Conservation (phyloP, 2,797 vertebrate species). For the Bryconaethiops microstoma region DNA sequence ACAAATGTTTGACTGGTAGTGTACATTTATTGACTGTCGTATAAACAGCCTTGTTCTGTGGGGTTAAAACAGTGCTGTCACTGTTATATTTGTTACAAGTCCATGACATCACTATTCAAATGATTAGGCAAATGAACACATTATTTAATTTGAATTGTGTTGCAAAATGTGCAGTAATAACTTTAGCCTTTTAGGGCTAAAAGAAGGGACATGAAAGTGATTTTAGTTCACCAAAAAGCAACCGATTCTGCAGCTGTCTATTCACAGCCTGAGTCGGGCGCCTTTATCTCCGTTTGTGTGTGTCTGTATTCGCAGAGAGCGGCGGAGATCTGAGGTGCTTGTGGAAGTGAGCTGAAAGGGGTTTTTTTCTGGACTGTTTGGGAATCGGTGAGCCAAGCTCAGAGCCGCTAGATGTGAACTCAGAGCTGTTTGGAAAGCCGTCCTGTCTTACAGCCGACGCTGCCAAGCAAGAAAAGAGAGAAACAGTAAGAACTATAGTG, state of each 20-base stretch:
- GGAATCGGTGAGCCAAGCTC: slow-evolving; percentile 39
- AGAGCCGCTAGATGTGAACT: slow-evolving; percentile 35
- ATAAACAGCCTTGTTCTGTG: neutral
- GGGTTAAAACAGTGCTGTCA: neutral
- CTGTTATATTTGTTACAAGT: no score
- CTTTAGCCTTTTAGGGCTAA: neutral
- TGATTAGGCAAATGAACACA: no score
- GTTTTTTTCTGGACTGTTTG: slow-evolving; percentile 30
- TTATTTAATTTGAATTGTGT: neutral
- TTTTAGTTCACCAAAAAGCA: neutral
- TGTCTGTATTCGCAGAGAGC: neutral
- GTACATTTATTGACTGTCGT: neutral
- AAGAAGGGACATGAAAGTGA: neutral
- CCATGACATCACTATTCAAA: neutral
- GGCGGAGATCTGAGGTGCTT: slow-evolving; percentile 34
- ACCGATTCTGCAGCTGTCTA: neutral
- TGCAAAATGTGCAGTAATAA: neutral
- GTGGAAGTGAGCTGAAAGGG: slow-evolving; percentile 20
- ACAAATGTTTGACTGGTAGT: no score
- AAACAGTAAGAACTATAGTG: slow-evolving; percentile 4
- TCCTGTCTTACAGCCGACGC: slow-evolving; percentile 9
- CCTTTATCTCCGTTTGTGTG: slow-evolving; percentile 27
- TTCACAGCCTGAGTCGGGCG: neutral
- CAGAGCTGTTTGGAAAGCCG: slow-evolving; percentile 35
- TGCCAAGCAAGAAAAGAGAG: slow-evolving; percentile 25